Evolutionary conservation across 2,888 invertebrate genomes (phyloP).

Genomic region (Bedellia somnulentella): DNA sequence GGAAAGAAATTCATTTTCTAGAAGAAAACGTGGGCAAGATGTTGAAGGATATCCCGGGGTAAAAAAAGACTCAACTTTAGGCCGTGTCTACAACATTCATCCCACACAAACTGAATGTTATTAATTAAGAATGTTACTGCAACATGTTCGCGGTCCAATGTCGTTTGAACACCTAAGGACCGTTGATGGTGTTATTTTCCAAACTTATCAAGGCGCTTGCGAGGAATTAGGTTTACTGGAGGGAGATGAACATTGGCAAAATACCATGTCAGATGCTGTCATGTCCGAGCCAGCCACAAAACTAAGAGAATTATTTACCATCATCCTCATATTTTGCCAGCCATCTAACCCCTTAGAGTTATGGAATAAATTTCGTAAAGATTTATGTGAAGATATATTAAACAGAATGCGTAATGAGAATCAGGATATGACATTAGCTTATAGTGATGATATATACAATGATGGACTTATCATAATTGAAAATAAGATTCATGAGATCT

Average conservation of each 20-base stretch:
- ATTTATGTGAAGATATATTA: slow-evolving; percentile 7
- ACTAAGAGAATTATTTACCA: slow-evolving; percentile 8
- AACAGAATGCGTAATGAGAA: slow-evolving; percentile 2
- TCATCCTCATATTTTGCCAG: slow-evolving; percentile 6
- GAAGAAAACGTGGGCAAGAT: slow-evolving; percentile 9
- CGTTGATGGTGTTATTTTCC: slow-evolving; percentile 10
- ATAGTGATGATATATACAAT: slow-evolving; percentile 1
- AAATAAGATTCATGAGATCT: slow-evolving; percentile 3
- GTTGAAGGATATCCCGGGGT: slow-evolving; percentile 10
- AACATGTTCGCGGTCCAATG: slow-evolving; percentile 11
- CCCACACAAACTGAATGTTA: slow-evolving; percentile 8
- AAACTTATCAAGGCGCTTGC: slow-evolving; percentile 11
- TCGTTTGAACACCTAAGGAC: slow-evolving; percentile 11
- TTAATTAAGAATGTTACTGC: slow-evolving; percentile 7
- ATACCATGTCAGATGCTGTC: slow-evolving; percentile 8
- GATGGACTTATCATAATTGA: slow-evolving; percentile 3
- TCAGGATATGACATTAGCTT: slow-evolving; percentile 1
- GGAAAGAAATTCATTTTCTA: slow-evolving; percentile 6
- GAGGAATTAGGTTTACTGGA: slow-evolving; percentile 10
- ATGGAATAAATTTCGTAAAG: slow-evolving; percentile 5
- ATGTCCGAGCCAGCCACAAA: slow-evolving; percentile 7
- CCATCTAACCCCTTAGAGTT: slow-evolving; percentile 6
- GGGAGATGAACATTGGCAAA: slow-evolving; percentile 9
- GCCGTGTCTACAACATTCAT: slow-evolving; percentile 9
- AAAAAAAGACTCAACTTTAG: slow-evolving; percentile 8